These are phyloP conservation scores for Myotis planiceps DNA, from an alignment of 2,797 vertebrate genomes.

Conservation along the genomic window DNA sequence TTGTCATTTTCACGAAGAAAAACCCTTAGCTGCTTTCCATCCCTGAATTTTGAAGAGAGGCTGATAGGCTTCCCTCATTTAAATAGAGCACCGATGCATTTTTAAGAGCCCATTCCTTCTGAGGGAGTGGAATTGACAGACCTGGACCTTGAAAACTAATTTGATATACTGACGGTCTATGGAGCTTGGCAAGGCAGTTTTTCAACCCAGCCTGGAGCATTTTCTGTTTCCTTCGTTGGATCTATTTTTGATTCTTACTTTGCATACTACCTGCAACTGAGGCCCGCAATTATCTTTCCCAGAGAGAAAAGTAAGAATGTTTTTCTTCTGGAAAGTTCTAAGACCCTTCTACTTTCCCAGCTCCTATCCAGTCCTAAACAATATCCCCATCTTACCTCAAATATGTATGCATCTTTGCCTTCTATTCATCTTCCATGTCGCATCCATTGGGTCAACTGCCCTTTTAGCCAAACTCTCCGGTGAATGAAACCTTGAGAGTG, in stretches of 20 bases:
- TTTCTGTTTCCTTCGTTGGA: constrained; percentile 28
- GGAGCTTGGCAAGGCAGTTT: constrained; percentile 48
- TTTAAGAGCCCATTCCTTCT: constrained; percentile 44
- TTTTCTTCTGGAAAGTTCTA: constrained; percentile 5
- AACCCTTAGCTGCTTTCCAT: constrained; percentile 34
- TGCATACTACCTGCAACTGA: constrained; percentile 9
- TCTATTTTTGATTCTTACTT: constrained; percentile 59
- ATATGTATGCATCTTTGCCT: not conserved
- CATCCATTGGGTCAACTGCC: not conserved
- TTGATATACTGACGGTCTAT: constrained; percentile 52
- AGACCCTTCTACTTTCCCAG: not conserved
- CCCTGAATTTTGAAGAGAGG: constrained; percentile 59
- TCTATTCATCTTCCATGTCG: not conserved
- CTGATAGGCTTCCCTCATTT: constrained; percentile 61
- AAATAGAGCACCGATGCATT: constrained; percentile 57
- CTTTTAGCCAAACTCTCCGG: not conserved
- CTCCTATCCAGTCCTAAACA: not conserved
- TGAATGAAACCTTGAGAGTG: not conserved
- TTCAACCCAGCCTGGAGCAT: not conserved
- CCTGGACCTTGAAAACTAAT: constrained; percentile 32
- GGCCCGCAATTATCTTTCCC: not conserved
- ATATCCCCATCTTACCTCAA: not conserved
- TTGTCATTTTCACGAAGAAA: constrained; percentile 50
- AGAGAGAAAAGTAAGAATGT: constrained; percentile 32
- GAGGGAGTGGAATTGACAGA: constrained; percentile 36